Evolutionary conservation across 2,113 vertebrate genomes (phyloP), one percentile per base, ranked within the genome.

Genomic region (Nipponia nippon): DNA sequence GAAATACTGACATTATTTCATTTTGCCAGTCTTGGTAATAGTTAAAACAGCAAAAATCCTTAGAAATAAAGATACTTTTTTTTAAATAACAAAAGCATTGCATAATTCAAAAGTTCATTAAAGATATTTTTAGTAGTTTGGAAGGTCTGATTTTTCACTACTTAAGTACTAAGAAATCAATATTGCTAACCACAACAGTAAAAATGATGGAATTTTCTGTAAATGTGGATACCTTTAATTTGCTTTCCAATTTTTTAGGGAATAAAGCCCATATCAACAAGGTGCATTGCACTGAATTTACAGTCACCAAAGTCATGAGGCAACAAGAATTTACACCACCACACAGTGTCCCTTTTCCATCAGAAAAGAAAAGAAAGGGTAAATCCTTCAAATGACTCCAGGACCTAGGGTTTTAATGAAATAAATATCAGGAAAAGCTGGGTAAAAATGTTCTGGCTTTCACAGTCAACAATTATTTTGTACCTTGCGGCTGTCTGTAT

Each of bases 391-490:
- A 71, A 89, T 91, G 6, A 87, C 47, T 75, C 25, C 25, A 91
- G 73, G 53, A 89, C 11, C 9, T 32, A 50, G 8, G 16, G 69
- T 61, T 89, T 93, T 94, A 89, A 90, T 52, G 42, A 89, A 93
- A 95, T 36, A 94, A 93, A 23, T 55, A 75, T 58, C 47, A 87
- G 52, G 47, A 87, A 94, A 84, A 94, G 38, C 32, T 72, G 16
- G 61, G 63, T 92, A 47, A 96, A 95, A 96, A 87, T 38, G 38
- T 78, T 78, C 26, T 2, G 1, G 27, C 72, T 87, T 91, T 87
- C 63, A 75, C 12, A 91, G 32, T 67, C 38, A 83, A 92, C 83
- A 94, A 91, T 91, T 92, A 94, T 94, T 84, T 94, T 82, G 36
- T 78, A 95, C 59, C 83, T 89, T 82, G 47, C 87, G 91, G 69